Conservation (phyloP, 2,113 vertebrate species). For the Seriola rivoliana region DNA sequence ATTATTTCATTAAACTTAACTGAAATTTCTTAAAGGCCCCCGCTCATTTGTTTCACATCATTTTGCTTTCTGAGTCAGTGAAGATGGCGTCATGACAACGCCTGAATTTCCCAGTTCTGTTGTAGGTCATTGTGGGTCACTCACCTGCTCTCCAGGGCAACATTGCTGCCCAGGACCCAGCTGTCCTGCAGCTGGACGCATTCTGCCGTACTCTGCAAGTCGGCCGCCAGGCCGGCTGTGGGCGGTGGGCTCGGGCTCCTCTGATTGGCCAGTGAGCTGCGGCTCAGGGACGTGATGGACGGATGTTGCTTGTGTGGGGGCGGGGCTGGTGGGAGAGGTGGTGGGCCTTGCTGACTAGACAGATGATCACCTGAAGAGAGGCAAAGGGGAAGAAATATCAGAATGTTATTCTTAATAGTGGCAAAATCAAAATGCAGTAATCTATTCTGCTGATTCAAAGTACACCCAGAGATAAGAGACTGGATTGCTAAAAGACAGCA, state of each 20-base stretch:
- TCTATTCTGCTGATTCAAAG: slow-evolving; percentile 40
- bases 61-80: slow-evolving; percentile 41
- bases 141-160: slow-evolving; percentile 99
- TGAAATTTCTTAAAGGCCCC: neutral
- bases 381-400: slow-evolving; percentile 4
- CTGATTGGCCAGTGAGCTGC: slow-evolving; percentile 96
- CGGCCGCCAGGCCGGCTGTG: slow-evolving; percentile 95
- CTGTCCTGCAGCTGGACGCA: slow-evolving; percentile 99
- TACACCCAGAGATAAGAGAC: neutral
- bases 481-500: slow-evolving; percentile 22
- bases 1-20: too few relatives aligned
- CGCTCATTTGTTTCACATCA: slow-evolving; percentile 1
- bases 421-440: slow-evolving; percentile 6
- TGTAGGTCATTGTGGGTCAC: slow-evolving; percentile 45
- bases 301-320: slow-evolving; percentile 94
- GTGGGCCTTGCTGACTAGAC: slow-evolving; percentile 91
- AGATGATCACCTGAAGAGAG: slow-evolving; percentile 88
- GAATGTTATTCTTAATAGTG: neutral
- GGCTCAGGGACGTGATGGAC: slow-evolving; percentile 96
- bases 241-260: slow-evolving; percentile 96
- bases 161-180: slow-evolving; percentile 99
- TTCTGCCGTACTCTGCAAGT: slow-evolving; percentile 99
- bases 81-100: slow-evolving; percentile 31
- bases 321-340: slow-evolving; percentile 92
- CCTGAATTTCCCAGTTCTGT: slow-evolving; percentile 24